A percentile compares a stretch with the other conserved stretches of the same genome.
Evolutionary conservation across 1,140 invertebrate genomes (phyloP).

Genomic region (Amphibalanus amphitrite): DNA sequence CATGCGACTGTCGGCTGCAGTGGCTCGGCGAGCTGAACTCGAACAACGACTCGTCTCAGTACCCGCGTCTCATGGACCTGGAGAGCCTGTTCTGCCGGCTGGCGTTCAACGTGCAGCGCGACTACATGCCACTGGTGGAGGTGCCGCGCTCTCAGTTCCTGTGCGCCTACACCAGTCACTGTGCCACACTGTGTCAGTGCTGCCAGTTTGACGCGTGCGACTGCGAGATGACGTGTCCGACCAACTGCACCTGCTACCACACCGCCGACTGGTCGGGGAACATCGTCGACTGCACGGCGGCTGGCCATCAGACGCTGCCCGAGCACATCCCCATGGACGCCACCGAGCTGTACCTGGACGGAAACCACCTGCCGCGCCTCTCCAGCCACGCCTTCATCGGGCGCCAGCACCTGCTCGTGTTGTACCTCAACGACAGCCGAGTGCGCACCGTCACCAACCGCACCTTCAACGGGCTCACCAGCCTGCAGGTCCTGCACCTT

Average conservation of each 20-base stretch:
- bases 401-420: constrained; percentile 63
- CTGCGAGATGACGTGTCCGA: constrained; percentile 37
- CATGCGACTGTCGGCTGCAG: constrained; percentile 82
- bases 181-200: constrained; percentile 80
- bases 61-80: constrained; percentile 75
- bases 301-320: constrained; percentile 54
- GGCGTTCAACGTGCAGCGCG: constrained; percentile 59
- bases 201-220: constrained; percentile 89
- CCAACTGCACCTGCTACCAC: constrained; percentile 31
- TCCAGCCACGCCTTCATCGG: constrained; percentile 82
- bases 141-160: constrained; percentile 73
- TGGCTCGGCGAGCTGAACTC: constrained; percentile 74
- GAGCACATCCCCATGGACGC: constrained; percentile 80
- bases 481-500: constrained; percentile 61
- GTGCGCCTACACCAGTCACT: constrained; percentile 80
- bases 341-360: constrained; percentile 77
- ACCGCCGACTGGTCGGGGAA: constrained; percentile 83
- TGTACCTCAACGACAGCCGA: constrained; percentile 69
- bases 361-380: constrained; percentile 63
- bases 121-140: constrained; percentile 62
- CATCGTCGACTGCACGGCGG: constrained; percentile 71
- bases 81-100: constrained; percentile 79
- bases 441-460: constrained; percentile 75
- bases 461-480: constrained; percentile 73
- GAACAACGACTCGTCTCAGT: constrained; percentile 52